Evolutionary conservation across 2,888 invertebrate species (phyloP).

Genomic region (Drosophila setosimentum): DNA sequence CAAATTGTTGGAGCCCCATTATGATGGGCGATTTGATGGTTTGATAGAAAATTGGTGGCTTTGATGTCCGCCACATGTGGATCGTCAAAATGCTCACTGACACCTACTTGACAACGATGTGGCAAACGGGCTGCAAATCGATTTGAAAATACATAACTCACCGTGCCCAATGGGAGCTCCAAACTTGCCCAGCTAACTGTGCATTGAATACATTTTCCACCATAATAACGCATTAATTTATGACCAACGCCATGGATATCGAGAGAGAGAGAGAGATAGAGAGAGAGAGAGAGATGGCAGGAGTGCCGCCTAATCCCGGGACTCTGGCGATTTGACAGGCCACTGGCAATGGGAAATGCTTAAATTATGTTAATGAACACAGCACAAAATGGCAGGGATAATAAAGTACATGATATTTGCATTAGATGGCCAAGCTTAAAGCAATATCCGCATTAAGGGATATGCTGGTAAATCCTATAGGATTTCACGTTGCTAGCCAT

Average conservation of each 20-base stretch:
- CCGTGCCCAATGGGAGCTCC: neutral
- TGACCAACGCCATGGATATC: neutral
- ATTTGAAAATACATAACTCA: slow-evolving; percentile 18
- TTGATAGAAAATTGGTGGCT: slow-evolving; percentile 2
- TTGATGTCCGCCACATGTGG: slow-evolving; percentile 43
- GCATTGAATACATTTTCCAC: neutral
- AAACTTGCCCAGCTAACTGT: slow-evolving; percentile 11
- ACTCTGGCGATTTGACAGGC: slow-evolving; percentile 9
- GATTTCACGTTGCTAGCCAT: slow-evolving; percentile 35
- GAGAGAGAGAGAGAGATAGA: neutral
- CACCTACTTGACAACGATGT: slow-evolving; percentile 48
- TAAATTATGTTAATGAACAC: slow-evolving; percentile 60
- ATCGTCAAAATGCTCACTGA: slow-evolving; percentile 36
- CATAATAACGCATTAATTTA: slow-evolving; percentile 40
- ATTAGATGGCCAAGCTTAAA: slow-evolving; percentile 37
- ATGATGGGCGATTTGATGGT: slow-evolving; percentile 56
- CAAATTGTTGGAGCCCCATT: slow-evolving; percentile 66
- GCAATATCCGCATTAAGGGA: slow-evolving; percentile 52
- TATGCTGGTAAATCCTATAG: slow-evolving; percentile 24
- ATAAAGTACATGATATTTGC: slow-evolving; percentile 64
- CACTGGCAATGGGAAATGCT: slow-evolving; percentile 62
- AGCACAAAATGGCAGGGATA: slow-evolving; percentile 18
- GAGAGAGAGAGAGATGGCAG: neutral
- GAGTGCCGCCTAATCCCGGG: slow-evolving; percentile 26
- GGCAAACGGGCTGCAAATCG: slow-evolving; percentile 32